phyloP scores from a whole-genome alignment of 1,140 invertebrate genomes.

The Temnothorax nylanderi region DNA sequence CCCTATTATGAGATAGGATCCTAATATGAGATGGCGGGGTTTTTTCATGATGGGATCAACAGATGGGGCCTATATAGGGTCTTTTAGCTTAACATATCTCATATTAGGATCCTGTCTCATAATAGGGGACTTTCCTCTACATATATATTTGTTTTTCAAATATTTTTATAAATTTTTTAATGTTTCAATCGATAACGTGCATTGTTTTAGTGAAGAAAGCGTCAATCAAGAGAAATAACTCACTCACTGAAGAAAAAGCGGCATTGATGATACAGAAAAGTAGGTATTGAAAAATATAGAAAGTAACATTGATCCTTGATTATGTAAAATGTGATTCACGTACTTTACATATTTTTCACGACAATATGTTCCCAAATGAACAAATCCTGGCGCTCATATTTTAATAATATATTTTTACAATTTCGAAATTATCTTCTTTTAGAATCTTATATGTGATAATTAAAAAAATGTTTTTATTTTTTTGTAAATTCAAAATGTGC shows the following conservation, averaged over 20 bases:
- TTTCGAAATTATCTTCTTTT: background rate
- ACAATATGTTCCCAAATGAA: background rate
- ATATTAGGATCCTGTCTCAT: too few species aligned
- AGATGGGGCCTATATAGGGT: too few species aligned
- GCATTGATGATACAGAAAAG: constrained; percentile 91
- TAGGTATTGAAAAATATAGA: constrained; percentile 74
- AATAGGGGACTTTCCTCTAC: too few species aligned
- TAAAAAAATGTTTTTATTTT: background rate
- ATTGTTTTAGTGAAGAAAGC: constrained; percentile 84
- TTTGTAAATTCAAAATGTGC: background rate
- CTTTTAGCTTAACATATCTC: too few species aligned
- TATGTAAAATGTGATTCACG: background rate
- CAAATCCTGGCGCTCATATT: background rate
- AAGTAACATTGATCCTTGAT: background rate
- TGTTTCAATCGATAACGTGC: constrained; percentile 72
- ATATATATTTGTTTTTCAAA: too few species aligned
- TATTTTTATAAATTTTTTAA: background rate
- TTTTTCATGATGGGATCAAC: too few species aligned
- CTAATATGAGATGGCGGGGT: too few species aligned
- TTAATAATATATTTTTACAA: background rate
- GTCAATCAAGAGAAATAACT: constrained; percentile 71
- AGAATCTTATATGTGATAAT: background rate
- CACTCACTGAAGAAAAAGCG: constrained; percentile 87
- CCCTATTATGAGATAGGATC: too few species aligned
- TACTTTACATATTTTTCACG: background rate